Conservation (phyloP, 1,140 invertebrate species). For the Drosophila ironensis region DNA sequence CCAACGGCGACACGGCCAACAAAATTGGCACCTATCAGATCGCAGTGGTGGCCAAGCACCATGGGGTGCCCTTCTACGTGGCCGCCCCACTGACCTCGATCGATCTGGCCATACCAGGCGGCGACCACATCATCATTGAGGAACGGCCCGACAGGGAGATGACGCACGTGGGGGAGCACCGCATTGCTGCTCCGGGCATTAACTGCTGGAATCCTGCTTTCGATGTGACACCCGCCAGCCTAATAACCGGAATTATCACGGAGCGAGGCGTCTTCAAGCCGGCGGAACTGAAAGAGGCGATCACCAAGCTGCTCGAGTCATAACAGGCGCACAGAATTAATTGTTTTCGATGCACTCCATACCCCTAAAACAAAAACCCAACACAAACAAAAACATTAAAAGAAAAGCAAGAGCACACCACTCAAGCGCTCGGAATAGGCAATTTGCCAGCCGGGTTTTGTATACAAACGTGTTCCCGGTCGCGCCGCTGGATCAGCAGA, state of each 20-base stretch:
- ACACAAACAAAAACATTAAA: no score
- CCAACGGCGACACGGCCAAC: conserved; percentile 99
- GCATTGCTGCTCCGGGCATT: conserved; percentile 94
- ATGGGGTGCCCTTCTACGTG: conserved; percentile 97
- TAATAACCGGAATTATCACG: conserved; percentile 98
- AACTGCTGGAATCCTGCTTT: conserved; percentile 99
- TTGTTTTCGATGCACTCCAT: conserved; percentile 50
- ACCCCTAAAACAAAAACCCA: conserved; percentile 7
- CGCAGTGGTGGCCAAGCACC: conserved; percentile 94
- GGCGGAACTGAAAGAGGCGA: conserved; percentile 58
- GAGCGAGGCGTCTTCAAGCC: conserved; percentile 94
- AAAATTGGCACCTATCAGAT: conserved; percentile 99
- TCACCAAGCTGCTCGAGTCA: conserved; percentile 60
- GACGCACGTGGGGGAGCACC: conserved; percentile 91
- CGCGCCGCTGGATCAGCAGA: conserved; percentile 16
- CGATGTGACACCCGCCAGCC: conserved; percentile 96
- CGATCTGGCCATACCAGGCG: conserved; percentile 90
- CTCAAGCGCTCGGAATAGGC: conserved; percentile 39
- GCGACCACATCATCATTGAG: conserved; percentile 95
- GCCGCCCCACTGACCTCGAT: conserved; percentile 96
- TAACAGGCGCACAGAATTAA: conserved; percentile 56
- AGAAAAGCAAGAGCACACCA: conserved; percentile 36
- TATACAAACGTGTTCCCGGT: conserved; percentile 37
- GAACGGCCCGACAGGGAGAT: conserved; percentile 95
- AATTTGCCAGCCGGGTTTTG: conserved; percentile 56